Conservation (phyloP, 2,888 invertebrate genomes). For the Neoaliturus tenellus region DNA sequence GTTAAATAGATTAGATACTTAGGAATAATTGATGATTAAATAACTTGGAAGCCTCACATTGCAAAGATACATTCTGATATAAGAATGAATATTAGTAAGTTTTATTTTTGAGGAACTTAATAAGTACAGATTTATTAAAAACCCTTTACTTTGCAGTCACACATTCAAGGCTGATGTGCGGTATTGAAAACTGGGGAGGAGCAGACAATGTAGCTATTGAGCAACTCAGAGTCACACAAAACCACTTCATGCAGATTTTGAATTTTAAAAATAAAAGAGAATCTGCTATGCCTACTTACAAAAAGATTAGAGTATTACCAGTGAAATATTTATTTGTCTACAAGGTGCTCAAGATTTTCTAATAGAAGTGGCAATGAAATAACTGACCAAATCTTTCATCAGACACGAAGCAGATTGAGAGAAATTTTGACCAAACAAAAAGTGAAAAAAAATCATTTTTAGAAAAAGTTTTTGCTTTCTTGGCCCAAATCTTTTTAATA, state of each 20-base stretch:
- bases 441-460: background rate
- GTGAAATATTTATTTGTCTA: background rate
- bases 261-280: background rate
- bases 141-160: background rate
- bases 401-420: background rate
- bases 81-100: background rate
- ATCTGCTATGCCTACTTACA: background rate
- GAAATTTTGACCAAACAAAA: no score
- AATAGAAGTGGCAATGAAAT: background rate
- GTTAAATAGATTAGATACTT: no score
- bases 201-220: background rate
- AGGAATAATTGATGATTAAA: no score
- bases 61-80: no score
- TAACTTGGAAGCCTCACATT: no score
- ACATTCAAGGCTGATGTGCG: background rate
- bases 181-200: slow-evolving; percentile 13
- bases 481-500: background rate
- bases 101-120: background rate
- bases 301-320: background rate
- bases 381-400: background rate
- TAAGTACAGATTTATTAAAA: background rate
- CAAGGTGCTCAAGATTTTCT: background rate
- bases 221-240: background rate
- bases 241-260: background rate
- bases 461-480: background rate